Base-by-base conservation (phyloP, 35 echinoderm and acorn worm genomes). In the Hemicentrotus pulcherrimus region DNA sequence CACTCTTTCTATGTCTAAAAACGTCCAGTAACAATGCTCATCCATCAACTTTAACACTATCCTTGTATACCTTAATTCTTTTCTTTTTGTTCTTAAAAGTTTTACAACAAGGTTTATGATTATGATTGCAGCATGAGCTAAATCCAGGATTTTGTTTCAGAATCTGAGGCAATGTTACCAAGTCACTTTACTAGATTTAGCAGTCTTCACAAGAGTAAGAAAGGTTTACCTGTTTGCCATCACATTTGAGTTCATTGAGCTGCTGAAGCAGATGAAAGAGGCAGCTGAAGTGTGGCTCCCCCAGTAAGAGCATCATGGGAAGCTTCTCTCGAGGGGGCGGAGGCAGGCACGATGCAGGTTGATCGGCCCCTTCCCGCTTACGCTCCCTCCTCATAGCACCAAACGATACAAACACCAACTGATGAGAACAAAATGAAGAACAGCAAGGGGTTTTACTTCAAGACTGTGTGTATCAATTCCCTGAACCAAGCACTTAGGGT, bases 351-450 rank as follows among this genome's bases (percentile, higher is more conserved):
- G 97, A 98, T 28, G 97, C 94, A 4, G 97, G 97, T 65, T 95
- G 96, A 85, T 98, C 96, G 32, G 95, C 92, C 32, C 96, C 96
- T 16, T 98, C 97, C 45, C 96, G 95, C 95, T 98, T 98, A 41
- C 97, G 94, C 58, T 98, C 97, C 71, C 97, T 95, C 89, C 97
- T 91, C 41, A 97, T 89, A 47, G 96, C 94, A 61, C 97, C 97
- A 95, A 98, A 98, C 6, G 97, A 98, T 45, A 98, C 96, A 96
- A 96, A 98, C 86, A 98, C 97, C 32, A 98, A 92, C 97, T 98
- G 91, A 30, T 92, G 32, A 61, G 30, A 33, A 92, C 19, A 48
- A 31, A 92, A 93, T 32, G 10, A 41, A 19, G 4, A 90, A 2
- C 12, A 35, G 15, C 4, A 18, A 7, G 19, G 65, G 28, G 7